Evolutionary conservation across 2,797 vertebrate species (phyloP).

Genomic region (Podarcis lilfordi): DNA sequence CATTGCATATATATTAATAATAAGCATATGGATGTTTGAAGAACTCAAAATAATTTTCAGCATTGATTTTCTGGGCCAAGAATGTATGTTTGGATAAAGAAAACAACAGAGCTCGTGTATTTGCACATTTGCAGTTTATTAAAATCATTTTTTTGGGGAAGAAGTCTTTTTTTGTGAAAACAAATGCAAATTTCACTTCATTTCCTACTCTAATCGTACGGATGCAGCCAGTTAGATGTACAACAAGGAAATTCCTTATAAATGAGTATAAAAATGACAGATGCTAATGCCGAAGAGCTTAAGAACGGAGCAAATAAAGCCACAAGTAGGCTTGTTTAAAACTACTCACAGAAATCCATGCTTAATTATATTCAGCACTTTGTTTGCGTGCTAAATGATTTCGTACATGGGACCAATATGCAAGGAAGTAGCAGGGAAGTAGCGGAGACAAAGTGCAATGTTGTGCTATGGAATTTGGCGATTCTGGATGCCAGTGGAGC

Average conservation of each 20-base stretch:
- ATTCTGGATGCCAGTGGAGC: background rate
- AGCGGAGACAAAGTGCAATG: background rate
- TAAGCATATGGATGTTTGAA: slow-evolving; percentile 24
- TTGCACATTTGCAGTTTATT: slow-evolving; percentile 67
- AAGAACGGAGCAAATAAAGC: slow-evolving; percentile 43
- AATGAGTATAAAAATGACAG: slow-evolving; percentile 57
- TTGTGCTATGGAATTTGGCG: background rate
- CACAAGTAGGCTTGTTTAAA: slow-evolving; percentile 44
- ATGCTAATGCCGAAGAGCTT: slow-evolving; percentile 43
- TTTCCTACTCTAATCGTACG: slow-evolving; percentile 65
- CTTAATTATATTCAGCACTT: background rate
- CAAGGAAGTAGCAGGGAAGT: background rate
- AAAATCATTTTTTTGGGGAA: slow-evolving; percentile 53
- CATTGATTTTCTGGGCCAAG: slow-evolving; percentile 60
- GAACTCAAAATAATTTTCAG: slow-evolving; percentile 56
- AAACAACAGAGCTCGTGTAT: slow-evolving; percentile 70
- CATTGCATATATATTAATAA: slow-evolving; percentile 36
- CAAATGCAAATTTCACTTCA: slow-evolving; percentile 61
- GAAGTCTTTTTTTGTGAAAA: slow-evolving; percentile 57
- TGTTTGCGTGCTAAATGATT: background rate
- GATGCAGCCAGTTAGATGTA: slow-evolving; percentile 63
- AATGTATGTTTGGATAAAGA: slow-evolving; percentile 53
- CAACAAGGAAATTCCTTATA: slow-evolving; percentile 58
- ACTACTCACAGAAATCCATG: slow-evolving; percentile 39
- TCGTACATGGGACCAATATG: background rate